Percentiles rank a stretch among this genome's conserved stretches.
Conservation (phyloP, 2,113 vertebrate species). For the Anolis sagrei region DNA sequence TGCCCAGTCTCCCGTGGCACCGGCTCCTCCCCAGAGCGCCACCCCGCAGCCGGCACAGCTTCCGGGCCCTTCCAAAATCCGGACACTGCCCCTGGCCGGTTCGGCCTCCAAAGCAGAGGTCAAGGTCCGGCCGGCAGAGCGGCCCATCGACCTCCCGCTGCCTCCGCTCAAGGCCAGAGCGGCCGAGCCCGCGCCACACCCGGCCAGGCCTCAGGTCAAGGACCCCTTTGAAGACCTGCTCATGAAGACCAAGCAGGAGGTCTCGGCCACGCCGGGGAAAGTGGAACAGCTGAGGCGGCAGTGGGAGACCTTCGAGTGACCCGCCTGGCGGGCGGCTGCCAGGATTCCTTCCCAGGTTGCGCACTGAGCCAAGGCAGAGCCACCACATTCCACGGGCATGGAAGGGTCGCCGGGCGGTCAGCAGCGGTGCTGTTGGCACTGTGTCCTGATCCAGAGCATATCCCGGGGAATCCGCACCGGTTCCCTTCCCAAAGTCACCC, state of each 20-base stretch:
- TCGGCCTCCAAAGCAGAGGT: slow-evolving; percentile 73
- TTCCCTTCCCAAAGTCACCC: no score
- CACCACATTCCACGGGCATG: slow-evolving; percentile 45
- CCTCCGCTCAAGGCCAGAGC: slow-evolving; percentile 69
- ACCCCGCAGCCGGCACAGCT: slow-evolving; percentile 50
- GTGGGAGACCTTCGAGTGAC: slow-evolving; percentile 95
- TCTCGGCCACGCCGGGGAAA: slow-evolving; percentile 80
- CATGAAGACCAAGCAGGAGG: slow-evolving; percentile 81
- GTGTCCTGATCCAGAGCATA: background rate
- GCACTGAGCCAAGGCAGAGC: slow-evolving; percentile 57
- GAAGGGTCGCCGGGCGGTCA: slow-evolving; percentile 42
- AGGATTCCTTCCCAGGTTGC: background rate
- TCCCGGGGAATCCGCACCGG: background rate
- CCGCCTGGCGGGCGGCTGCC: accelerated
- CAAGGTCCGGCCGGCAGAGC: slow-evolving; percentile 69
- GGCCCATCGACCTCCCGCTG: slow-evolving; percentile 66
- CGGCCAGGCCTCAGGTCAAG: slow-evolving; percentile 60
- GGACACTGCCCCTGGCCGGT: slow-evolving; percentile 71
- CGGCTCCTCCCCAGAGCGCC: slow-evolving; percentile 60
- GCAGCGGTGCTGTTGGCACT: background rate
- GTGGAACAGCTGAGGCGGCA: slow-evolving; percentile 88
- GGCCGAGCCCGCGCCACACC: slow-evolving; percentile 66
- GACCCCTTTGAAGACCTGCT: slow-evolving; percentile 95
- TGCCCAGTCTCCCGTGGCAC: slow-evolving; percentile 75
- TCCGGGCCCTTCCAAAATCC: slow-evolving; percentile 64